Percentiles rank a stretch among this genome's conserved stretches.
Evolutionary conservation across 2,797 vertebrate genomes (phyloP).

Genomic region (Microcaecilia unicolor): DNA sequence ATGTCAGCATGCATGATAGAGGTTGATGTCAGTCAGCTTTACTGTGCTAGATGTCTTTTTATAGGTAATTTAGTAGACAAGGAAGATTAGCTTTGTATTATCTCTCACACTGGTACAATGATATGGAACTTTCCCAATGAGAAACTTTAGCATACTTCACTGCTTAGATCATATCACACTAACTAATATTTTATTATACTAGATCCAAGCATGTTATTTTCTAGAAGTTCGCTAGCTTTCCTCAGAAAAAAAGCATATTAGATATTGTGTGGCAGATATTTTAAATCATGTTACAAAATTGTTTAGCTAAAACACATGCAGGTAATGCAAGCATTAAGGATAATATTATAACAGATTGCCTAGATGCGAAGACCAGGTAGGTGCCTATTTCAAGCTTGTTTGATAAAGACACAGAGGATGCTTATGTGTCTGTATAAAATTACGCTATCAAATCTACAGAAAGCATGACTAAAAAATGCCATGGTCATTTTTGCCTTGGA

Average conservation of each 20-base stretch:
- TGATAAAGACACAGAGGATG: too few species aligned
- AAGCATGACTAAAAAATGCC: too few species aligned
- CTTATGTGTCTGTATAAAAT: too few species aligned
- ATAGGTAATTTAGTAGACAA: slow-evolving; percentile 30
- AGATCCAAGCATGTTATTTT: slow-evolving; percentile 1
- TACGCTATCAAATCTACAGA: too few species aligned
- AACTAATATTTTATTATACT: slow-evolving; percentile 3
- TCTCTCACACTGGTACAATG: slow-evolving; percentile 21
- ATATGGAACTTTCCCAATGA: slow-evolving; percentile 26
- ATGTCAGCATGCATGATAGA: slow-evolving; percentile 29
- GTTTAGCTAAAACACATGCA: slow-evolving; percentile 15
- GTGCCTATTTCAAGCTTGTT: too few species aligned
- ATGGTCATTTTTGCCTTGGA: too few species aligned
- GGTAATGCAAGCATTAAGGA: too few species aligned
- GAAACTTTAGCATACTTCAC: slow-evolving; percentile 25
- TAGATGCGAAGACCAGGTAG: too few species aligned
- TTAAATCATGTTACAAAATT: slow-evolving; percentile 7
- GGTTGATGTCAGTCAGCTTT: slow-evolving; percentile 7
- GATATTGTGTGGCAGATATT: too few species aligned
- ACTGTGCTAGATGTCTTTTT: slow-evolving; percentile 26
- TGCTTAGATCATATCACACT: slow-evolving; percentile 10
- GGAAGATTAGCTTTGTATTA: slow-evolving; percentile 28
- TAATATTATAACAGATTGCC: too few species aligned
- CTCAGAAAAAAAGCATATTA: neutral
- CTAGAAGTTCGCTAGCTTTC: slow-evolving; percentile 22